Conservation (phyloP, 2,113 vertebrate species). For the Corythaixoides concolor region DNA sequence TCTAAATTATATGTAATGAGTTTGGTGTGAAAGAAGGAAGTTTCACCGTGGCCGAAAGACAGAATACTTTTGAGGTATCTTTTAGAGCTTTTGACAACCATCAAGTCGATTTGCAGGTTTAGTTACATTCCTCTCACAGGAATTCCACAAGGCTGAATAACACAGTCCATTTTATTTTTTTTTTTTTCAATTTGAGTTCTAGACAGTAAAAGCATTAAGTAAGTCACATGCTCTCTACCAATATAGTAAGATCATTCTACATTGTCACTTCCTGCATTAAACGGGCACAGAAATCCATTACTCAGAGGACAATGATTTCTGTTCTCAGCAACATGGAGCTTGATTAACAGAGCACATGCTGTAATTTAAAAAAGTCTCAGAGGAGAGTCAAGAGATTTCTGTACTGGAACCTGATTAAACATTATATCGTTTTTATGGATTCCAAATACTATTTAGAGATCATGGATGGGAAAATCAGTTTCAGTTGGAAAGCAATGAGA, state of each 20-base stretch:
- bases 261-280: not conserved
- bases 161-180: not conserved
- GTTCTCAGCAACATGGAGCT: not conserved
- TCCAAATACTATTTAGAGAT: conserved; percentile 47
- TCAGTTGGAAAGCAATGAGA: not conserved
- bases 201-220: not conserved
- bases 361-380: not conserved
- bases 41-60: not conserved
- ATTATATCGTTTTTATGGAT: conserved; percentile 43
- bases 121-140: not conserved
- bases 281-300: not conserved
- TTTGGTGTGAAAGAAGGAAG: not conserved
- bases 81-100: not conserved
- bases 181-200: not conserved
- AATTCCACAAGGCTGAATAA: not conserved
- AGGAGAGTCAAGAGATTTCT: conserved; percentile 10
- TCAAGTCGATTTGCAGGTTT: not conserved
- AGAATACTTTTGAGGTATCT: not conserved
- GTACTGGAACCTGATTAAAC: conserved; percentile 29
- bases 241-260: not conserved
- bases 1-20: not conserved
- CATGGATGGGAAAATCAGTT: not conserved
- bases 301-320: not conserved
- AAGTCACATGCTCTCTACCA: not conserved
- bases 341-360: conserved; percentile 1